These are phyloP conservation scores for Cosmorhoe ocellata DNA, from an alignment of 2,888 invertebrate genomes.

Conservation along the genomic window DNA sequence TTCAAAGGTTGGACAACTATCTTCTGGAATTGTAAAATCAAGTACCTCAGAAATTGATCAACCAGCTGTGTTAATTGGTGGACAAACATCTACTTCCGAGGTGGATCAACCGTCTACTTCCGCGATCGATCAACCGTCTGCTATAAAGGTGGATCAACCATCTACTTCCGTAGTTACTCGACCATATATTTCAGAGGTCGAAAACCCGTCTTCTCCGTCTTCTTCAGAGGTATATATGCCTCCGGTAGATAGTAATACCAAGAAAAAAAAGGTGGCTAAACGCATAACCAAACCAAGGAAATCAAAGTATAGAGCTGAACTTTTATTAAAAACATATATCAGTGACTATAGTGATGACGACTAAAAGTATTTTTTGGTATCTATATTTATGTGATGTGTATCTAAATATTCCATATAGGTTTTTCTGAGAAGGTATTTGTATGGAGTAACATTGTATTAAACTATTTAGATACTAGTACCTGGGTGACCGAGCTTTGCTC, in stretches of 20 bases:
- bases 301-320: conserved; percentile 8
- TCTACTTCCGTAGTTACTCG: not conserved
- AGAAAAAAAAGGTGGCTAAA: conserved; percentile 5
- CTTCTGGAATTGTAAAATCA: not conserved
- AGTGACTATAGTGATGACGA: conserved; percentile 24
- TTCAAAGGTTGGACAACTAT: too few relatives aligned
- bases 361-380: not conserved
- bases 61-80: not conserved
- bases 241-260: not conserved
- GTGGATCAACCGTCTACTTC: not conserved
- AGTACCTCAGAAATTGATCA: not conserved
- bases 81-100: not conserved
- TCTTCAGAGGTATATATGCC: not conserved
- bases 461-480: too few relatives aligned
- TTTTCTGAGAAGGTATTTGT: too few relatives aligned
- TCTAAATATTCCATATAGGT: too few relatives aligned
- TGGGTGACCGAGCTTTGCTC: too few relatives aligned
- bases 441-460: too few relatives aligned
- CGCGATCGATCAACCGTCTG: not conserved
- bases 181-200: not conserved
- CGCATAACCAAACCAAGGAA: conserved; percentile 10
- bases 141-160: not conserved
- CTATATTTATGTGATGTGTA: too few relatives aligned
- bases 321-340: conserved; percentile 13
- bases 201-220: not conserved